Evolutionary conservation across 2,113 vertebrate genomes (phyloP).

Genomic region (Athene cunicularia): DNA sequence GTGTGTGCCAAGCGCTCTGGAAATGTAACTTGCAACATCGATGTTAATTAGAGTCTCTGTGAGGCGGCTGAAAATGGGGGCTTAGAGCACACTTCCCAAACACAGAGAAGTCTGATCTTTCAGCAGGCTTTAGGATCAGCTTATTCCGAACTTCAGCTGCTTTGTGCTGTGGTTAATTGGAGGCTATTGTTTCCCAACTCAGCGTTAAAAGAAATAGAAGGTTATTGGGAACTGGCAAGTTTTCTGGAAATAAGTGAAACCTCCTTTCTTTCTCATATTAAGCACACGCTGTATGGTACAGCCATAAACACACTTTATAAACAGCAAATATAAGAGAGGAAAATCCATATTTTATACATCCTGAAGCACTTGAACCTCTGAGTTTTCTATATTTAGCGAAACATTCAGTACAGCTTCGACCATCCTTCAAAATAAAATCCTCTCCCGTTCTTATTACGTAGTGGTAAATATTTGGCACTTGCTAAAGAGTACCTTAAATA

Average conservation of each 20-base stretch:
- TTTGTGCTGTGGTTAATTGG: neutral
- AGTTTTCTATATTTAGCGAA: conserved; percentile 45
- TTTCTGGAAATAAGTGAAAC: conserved; percentile 49
- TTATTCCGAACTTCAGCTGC: neutral
- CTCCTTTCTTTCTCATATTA: conserved; percentile 30
- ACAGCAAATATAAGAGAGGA: conserved; percentile 56
- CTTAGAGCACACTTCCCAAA: neutral
- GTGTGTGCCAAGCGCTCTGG: neutral
- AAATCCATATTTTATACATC: conserved; percentile 66
- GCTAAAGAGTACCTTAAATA: neutral
- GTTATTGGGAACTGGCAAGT: conserved; percentile 9
- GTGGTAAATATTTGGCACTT: conserved; percentile 37
- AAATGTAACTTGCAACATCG: neutral
- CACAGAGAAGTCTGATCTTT: neutral
- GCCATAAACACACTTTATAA: conserved; percentile 62
- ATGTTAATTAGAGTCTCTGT: neutral
- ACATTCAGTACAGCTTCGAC: neutral
- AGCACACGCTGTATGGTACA: neutral
- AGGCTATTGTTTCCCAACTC: neutral
- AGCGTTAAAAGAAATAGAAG: neutral
- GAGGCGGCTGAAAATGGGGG: neutral
- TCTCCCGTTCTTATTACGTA: neutral
- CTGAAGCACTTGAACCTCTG: conserved; percentile 52
- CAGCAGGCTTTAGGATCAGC: neutral
- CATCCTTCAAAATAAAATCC: conserved; percentile 26